phyloP scores from a whole-genome alignment of 2,113 vertebrate genomes.

The Oryzias javanicus region DNA sequence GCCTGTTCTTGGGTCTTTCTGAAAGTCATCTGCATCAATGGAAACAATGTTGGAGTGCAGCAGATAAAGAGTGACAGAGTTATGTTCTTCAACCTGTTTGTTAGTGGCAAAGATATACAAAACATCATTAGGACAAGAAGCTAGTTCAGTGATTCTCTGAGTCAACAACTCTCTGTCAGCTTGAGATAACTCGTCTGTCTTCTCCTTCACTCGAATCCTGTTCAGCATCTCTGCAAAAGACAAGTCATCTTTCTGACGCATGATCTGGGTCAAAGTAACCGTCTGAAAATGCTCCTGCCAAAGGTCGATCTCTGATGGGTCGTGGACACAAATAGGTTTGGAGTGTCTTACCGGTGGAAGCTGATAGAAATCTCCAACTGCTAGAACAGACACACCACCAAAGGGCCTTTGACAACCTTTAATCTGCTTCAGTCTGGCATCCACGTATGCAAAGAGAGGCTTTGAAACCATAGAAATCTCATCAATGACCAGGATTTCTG shows the following conservation, averaged over 20 bases:
- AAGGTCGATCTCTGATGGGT: slow-evolving; percentile 25
- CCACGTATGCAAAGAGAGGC: not conserved
- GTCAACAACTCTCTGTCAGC: not conserved
- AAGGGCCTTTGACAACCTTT: slow-evolving; percentile 36
- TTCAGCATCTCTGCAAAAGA: slow-evolving; percentile 49
- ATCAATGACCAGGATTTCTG: slow-evolving; percentile 4
- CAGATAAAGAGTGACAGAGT: not conserved
- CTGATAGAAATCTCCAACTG: slow-evolving; percentile 21
- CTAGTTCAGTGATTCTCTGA: not conserved
- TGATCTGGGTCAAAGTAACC: slow-evolving; percentile 40
- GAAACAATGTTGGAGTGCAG: too few relatives aligned
- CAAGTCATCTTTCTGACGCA: slow-evolving; percentile 48
- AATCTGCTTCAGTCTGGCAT: slow-evolving; percentile 4
- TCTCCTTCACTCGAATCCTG: slow-evolving; percentile 31
- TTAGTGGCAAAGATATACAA: not conserved
- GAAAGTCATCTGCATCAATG: too few relatives aligned
- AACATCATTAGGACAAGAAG: not conserved
- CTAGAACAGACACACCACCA: slow-evolving; percentile 30
- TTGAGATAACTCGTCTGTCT: not conserved
- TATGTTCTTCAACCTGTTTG: not conserved
- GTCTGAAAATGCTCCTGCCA: slow-evolving; percentile 45
- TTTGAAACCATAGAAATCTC: slow-evolving; percentile 8
- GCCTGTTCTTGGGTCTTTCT: too few relatives aligned
- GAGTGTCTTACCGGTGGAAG: slow-evolving; percentile 22
- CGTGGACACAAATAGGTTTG: slow-evolving; percentile 30